A percentile compares a stretch with the other conserved stretches of the same genome.
phyloP scores from a whole-genome alignment of 2,113 vertebrate genomes.

The Euleptes europaea region DNA sequence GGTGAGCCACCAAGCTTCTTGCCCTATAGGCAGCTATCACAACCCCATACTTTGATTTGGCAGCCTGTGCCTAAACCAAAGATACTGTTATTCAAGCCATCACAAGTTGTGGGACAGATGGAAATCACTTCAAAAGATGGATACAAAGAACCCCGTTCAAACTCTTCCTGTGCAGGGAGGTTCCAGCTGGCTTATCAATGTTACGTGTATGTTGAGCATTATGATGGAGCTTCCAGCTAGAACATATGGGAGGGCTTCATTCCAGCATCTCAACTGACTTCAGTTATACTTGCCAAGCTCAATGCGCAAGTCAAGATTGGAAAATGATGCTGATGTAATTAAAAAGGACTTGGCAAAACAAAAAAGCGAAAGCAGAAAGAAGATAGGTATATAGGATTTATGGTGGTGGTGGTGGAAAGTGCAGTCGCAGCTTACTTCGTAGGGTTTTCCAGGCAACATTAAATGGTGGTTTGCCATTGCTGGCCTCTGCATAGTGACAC shows the following conservation, averaged over 20 bases:
- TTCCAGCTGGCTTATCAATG: background rate
- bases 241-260: background rate
- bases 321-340: background rate
- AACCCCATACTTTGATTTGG: background rate
- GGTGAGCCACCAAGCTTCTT: background rate
- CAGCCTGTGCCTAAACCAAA: background rate
- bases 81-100: background rate
- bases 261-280: background rate
- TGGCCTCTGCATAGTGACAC: too few relatives aligned
- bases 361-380: background rate
- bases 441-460: too few relatives aligned
- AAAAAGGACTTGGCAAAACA: background rate
- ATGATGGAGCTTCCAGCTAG: background rate
- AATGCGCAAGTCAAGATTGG: background rate
- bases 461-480: too few relatives aligned
- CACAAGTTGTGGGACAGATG: background rate
- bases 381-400: background rate
- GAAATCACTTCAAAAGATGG: background rate
- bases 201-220: conserved; percentile 1
- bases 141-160: background rate
- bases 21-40: background rate
- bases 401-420: too few relatives aligned
- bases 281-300: background rate
- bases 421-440: too few relatives aligned
- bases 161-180: background rate